Evolutionary conservation across 2,113 vertebrate genomes (phyloP), one percentile per base, ranked within the genome.

Genomic region (Oenanthe melanoleuca): DNA sequence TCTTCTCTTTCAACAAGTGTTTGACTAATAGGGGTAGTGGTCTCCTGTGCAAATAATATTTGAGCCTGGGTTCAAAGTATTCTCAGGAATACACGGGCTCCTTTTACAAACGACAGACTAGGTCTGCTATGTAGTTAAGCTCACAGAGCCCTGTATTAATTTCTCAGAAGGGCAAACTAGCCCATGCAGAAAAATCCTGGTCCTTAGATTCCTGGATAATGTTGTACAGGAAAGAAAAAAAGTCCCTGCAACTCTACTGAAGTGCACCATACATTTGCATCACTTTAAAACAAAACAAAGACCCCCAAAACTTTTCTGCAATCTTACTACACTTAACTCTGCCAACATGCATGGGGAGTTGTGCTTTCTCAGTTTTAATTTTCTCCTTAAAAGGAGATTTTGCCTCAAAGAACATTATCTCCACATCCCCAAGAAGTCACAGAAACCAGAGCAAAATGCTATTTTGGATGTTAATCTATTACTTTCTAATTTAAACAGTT

Each of bases 41-140:
- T 95, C 95, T 94, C 85, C 71, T 86, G 55, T 67, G 87, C 66
- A 96, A 96, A 95, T 89, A 71, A 56, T 91, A 82, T 90, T 86
- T 86, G 81, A 95, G 74, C 87, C 52, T 40, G 71, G 29, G 92
- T 94, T 95, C 93, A 96, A 95, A 93, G 81, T 97, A 40, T 95
- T 83, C 78, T 86, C 17, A 22, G 70, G 42, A 94, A 86, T 47
- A 92, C 64, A 91, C 0, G 0, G 33, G 26, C 22, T 91, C 34
- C 71, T 91, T 94, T 93, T 40, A 74, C 19, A 70, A 38, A 77
- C 6, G 13, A 49, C 26, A 59, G 44, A 72, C 29, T 37, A 66
- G 8, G 42, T 63, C 64, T 83, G 52, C 42, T 77, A 59, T 45
- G n/a, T 15, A 71, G 56, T 11, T 80, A 63, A 83, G 47, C 47